A percentile compares a stretch with the other conserved stretches of the same genome.
Conservation (phyloP, 2,113 vertebrate species). For the Sinocyclocheilus anshuiensis region DNA sequence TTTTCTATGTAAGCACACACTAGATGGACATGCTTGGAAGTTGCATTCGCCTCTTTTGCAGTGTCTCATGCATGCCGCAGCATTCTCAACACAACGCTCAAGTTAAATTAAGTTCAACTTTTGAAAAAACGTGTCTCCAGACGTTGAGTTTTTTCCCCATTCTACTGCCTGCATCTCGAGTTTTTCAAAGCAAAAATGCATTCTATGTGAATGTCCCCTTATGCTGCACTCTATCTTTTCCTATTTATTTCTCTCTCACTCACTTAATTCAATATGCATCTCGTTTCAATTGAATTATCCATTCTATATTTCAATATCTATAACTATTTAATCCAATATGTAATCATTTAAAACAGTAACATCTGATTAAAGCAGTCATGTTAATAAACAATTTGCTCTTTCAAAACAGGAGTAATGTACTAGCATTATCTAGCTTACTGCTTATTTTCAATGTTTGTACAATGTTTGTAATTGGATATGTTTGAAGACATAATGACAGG, state of each 20-base stretch:
- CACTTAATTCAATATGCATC: neutral
- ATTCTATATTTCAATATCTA: neutral
- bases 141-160: no score
- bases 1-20: no score
- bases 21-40: no score
- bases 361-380: neutral
- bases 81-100: no score
- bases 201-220: no score
- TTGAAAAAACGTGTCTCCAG: no score
- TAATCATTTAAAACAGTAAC: neutral
- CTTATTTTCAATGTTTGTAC: neutral
- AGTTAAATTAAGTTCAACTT: no score
- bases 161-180: no score
- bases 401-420: neutral
- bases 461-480: neutral
- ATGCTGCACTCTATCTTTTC: neutral
- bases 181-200: no score
- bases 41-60: no score
- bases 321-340: neutral
- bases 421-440: neutral
- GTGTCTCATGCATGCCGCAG: no score
- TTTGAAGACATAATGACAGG: no score
- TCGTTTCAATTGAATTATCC: neutral
- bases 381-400: neutral
- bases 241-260: neutral